Evolutionary conservation across 2,888 invertebrate species (phyloP).

Genomic region (Pyrrhia umbra): DNA sequence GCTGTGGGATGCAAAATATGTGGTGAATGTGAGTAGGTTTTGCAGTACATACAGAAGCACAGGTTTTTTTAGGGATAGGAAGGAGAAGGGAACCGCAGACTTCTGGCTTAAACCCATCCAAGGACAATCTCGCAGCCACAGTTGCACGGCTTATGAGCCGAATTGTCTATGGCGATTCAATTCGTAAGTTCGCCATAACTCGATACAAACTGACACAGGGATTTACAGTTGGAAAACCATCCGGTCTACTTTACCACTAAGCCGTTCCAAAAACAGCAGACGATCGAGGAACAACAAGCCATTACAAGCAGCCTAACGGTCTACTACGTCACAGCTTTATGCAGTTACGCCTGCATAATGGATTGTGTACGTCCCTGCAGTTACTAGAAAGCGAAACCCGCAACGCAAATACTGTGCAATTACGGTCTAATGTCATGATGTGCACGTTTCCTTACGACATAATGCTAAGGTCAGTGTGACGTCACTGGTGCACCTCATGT

Average conservation of each 20-base stretch:
- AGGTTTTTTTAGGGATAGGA: too few species aligned
- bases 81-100: too few species aligned
- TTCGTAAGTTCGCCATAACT: neutral
- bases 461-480: constrained; percentile 42
- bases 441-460: constrained; percentile 52
- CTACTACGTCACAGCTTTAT: constrained; percentile 7
- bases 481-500: constrained; percentile 33
- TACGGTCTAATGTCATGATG: constrained; percentile 36
- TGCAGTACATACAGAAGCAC: too few species aligned
- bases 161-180: neutral
- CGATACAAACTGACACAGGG: neutral
- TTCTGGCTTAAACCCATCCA: too few species aligned
- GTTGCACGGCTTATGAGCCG: too few species aligned
- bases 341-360: constrained; percentile 43
- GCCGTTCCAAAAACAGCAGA: constrained; percentile 7
- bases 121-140: too few species aligned
- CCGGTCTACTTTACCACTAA: constrained; percentile 32
- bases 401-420: constrained; percentile 21
- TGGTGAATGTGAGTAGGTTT: too few species aligned
- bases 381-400: constrained; percentile 48
- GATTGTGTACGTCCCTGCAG: constrained; percentile 16
- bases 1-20: too few species aligned
- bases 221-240: constrained; percentile 1
- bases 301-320: constrained; percentile 22
- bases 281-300: constrained; percentile 3